A percentile compares a stretch with the other conserved stretches of the same genome.
These are phyloP conservation scores for Anthophora plumipes DNA, from an alignment of 2,888 invertebrate genomes.

Conservation along the genomic window DNA sequence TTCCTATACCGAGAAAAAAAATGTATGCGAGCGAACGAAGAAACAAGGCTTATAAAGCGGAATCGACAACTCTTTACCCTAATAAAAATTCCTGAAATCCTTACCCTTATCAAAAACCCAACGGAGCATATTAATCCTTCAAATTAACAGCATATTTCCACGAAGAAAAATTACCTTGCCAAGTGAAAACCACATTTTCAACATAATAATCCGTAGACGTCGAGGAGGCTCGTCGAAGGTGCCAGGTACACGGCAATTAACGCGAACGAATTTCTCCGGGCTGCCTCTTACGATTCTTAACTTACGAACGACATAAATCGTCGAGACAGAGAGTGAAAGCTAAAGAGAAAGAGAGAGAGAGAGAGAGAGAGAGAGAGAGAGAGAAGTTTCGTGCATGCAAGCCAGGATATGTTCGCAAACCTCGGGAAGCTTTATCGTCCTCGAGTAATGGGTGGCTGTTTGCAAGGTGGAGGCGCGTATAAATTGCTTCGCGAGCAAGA, in stretches of 20 bases:
- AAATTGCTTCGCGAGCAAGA: conserved; percentile 72
- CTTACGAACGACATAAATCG: conserved; percentile 64
- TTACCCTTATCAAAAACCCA: neutral
- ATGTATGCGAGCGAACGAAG: neutral
- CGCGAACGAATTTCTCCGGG: conserved; percentile 35
- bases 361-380: neutral
- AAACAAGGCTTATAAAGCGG: too few relatives aligned
- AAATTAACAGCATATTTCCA: neutral
- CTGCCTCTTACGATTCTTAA: conserved; percentile 62
- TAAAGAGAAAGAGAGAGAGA: neutral
- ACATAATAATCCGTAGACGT: neutral
- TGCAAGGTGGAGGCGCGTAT: conserved; percentile 73
- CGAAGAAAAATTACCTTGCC: neutral
- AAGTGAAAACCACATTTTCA: neutral
- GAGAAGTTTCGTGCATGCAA: conserved; percentile 52
- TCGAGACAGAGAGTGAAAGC: neutral
- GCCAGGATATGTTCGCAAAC: conserved; percentile 62
- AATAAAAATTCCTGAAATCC: neutral
- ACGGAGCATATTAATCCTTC: too few relatives aligned
- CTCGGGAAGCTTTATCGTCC: conserved; percentile 70
- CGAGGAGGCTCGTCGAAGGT: neutral
- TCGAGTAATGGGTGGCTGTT: conserved; percentile 73
- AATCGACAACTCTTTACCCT: neutral
- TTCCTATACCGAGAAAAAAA: neutral
- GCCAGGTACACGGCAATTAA: conserved; percentile 46